Evolutionary conservation across 2,888 invertebrate species (phyloP), one percentile per base, ranked within the genome.

Genomic region (Acrocyrtus sp.): DNA sequence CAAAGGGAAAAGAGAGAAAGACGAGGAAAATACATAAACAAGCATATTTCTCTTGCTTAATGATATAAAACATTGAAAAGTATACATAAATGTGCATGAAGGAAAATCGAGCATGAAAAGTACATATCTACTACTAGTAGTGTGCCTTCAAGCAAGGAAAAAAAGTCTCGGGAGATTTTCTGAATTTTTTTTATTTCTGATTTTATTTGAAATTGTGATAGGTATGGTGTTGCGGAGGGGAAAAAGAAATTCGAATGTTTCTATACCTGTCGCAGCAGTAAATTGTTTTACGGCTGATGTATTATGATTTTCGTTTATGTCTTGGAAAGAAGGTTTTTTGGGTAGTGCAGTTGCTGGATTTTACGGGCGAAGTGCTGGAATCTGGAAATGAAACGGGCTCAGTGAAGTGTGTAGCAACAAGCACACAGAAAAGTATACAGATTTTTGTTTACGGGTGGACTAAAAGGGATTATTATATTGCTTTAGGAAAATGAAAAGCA

Each of bases 261-360:
- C 47, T 17, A 48, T 34, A 22, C 48, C 47, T 60, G 48, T 60
- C 60, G 48, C 19, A 48, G 60, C 60, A 60, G 60, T 60, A 60
- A 48, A 60, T 60, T 47, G n/a, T 60, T 47, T 60, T 60, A 60
- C 48, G 60, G 48, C 47, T n/a, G n/a, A n/a, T n/a, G n/a, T n/a
- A n/a, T n/a, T n/a, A n/a, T n/a, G n/a, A n/a, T n/a, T n/a, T n/a
- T n/a, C n/a, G n/a, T n/a, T n/a, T n/a, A n/a, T n/a, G n/a, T n/a
- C n/a, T n/a, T n/a, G n/a, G n/a, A n/a, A n/a, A n/a, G n/a, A n/a
- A n/a, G n/a, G n/a, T n/a, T n/a, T n/a, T n/a, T n/a, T n/a, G n/a
- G n/a, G n/a, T n/a, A n/a, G n/a, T n/a, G n/a, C n/a, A n/a, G n/a
- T n/a, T n/a, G n/a, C n/a, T n/a, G n/a, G n/a, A n/a, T n/a, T n/a